phyloP scores from a whole-genome alignment of 2,797 vertebrate species.

The Gymnodraco acuticeps region DNA sequence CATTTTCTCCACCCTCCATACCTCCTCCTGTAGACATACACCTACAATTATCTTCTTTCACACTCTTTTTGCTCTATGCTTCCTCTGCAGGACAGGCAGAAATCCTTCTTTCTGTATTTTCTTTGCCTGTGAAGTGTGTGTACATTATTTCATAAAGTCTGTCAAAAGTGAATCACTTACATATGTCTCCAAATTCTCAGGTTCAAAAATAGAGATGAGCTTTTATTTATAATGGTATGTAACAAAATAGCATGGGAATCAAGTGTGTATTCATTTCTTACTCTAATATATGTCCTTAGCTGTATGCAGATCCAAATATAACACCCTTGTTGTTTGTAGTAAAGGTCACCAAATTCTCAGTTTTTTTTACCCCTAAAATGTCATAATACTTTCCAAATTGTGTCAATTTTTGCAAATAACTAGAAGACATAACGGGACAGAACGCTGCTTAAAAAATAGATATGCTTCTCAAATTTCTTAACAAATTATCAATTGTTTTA shows the following conservation, averaged over 20 bases:
- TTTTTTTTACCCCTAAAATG: not conserved
- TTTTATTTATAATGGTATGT: not conserved
- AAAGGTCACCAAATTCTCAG: not conserved
- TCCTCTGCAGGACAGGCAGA: constrained; percentile 32
- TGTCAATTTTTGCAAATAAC: not conserved
- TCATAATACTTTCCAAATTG: not conserved
- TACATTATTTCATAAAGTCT: constrained; percentile 31
- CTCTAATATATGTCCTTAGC: not conserved
- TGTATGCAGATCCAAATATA: constrained; percentile 4
- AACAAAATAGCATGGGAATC: not conserved
- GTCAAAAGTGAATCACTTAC: constrained; percentile 29
- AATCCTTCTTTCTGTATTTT: constrained; percentile 27
- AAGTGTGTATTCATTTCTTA: not conserved
- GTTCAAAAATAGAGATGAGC: constrained; percentile 6
- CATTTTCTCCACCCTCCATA: not conserved
- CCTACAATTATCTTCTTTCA: constrained; percentile 34
- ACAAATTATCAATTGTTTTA: not conserved
- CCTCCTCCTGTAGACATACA: not conserved
- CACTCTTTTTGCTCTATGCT: constrained; percentile 16
- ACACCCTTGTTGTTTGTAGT: not conserved
- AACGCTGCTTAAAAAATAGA: not conserved
- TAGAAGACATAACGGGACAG: not conserved
- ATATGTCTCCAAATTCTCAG: constrained; percentile 14
- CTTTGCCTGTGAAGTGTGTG: constrained; percentile 37
- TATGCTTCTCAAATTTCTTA: not conserved